Conservation (phyloP, 2,113 vertebrate genomes). For the Oncorhynchus clarkii region DNA sequence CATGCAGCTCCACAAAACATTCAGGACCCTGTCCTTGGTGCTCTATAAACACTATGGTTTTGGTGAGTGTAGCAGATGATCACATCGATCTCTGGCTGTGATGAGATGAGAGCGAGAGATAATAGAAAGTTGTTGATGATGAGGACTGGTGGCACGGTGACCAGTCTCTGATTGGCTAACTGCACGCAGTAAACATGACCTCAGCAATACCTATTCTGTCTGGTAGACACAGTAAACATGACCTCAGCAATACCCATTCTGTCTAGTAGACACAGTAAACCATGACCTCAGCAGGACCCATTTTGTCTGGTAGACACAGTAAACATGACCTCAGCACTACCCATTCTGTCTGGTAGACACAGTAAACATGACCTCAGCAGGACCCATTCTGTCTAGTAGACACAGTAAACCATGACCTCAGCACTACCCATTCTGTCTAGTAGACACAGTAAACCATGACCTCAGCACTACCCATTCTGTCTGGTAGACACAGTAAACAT, state of each 20-base stretch:
- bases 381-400: constrained; percentile 39
- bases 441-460: not conserved
- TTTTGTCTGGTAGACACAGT: not conserved
- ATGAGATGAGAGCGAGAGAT: not conserved
- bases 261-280: constrained; percentile 21
- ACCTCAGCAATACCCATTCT: constrained; percentile 27
- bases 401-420: constrained; percentile 1
- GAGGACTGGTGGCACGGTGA: constrained; percentile 22
- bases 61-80: not conserved
- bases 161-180: constrained; percentile 12
- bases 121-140: not conserved
- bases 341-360: not conserved
- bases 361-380: not conserved
- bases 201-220: too few species aligned
- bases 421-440: too few species aligned
- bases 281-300: too few species aligned
- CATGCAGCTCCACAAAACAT: too few species aligned
- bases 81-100: not conserved
- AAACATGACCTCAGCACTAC: too few species aligned
- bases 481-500: not conserved
- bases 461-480: too few species aligned
- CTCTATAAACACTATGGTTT: not conserved
- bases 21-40: not conserved
- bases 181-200: not conserved
- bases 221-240: too few species aligned